Conservation (phyloP, 1,140 invertebrate genomes). For the Leptestheria dahalacensis region DNA sequence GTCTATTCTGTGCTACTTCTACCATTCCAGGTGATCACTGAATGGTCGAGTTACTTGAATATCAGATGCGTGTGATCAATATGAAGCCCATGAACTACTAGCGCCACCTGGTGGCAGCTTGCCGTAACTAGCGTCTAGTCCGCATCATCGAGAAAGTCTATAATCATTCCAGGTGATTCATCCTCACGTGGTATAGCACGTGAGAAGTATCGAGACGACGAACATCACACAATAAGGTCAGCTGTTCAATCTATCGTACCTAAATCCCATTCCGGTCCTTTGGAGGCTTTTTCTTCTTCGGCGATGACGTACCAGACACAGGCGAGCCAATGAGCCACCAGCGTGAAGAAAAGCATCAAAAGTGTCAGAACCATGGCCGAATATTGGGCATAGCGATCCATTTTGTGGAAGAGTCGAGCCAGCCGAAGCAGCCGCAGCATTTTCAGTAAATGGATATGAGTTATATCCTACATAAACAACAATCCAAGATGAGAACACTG, state of each 20-base stretch:
- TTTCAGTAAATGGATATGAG: conserved; percentile 85
- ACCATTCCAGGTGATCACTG: no score
- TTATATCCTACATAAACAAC: conserved; percentile 33
- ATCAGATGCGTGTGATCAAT: no score
- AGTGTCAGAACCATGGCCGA: conserved; percentile 89
- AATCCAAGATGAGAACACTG: conserved; percentile 7
- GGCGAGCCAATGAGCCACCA: conserved; percentile 97
- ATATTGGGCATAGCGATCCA: conserved; percentile 94
- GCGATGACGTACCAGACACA: conserved; percentile 98
- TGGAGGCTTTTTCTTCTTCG: conserved; percentile 58
- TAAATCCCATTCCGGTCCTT: conserved; percentile 55
- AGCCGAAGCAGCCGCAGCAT: conserved; percentile 79
- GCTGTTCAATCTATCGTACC: conserved; percentile 36
- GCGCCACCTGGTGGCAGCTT: no score
- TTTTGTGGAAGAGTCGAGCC: conserved; percentile 86
- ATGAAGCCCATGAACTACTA: no score
- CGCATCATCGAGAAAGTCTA: no score
- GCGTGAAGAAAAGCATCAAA: conserved; percentile 86
- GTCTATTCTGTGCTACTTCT: no score
- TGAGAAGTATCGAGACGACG: background rate
- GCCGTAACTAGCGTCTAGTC: no score
- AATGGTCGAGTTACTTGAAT: no score
- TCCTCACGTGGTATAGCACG: no score
- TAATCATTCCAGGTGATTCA: no score
- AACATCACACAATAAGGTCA: background rate